Evolutionary conservation across 2,888 invertebrate species (phyloP), one percentile per base, ranked within the genome.

Genomic region (Seira musarum): DNA sequence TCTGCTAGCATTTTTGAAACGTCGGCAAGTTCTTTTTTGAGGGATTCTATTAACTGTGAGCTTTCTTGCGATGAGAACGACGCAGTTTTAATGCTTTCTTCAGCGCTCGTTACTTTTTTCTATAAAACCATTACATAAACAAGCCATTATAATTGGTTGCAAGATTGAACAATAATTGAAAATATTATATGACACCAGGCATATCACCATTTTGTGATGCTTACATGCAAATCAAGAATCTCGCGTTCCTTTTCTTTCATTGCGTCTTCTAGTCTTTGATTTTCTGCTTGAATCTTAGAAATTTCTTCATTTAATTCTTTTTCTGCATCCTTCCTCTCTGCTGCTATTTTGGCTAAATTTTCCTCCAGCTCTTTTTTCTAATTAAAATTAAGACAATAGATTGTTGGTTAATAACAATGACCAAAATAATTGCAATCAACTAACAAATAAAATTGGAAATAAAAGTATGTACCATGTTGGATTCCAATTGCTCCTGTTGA

Each of bases 351-450:
- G 1, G 17, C 1, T 82, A 74, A 53, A 64, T 72, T 65, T 21
- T 84, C 82, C 46, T 80, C 76, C 2, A 77, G 57, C 22, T 78
- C 71, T 35, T 74, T 73, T 68, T 85, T 78, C 79, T 79, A 57
- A 57, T n/a, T 57, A n/a, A 15, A 57, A n/a, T n/a, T n/a, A n/a
- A n/a, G n/a, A n/a, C n/a, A n/a, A n/a, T n/a, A n/a, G n/a, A n/a
- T n/a, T n/a, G n/a, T n/a, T n/a, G n/a, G n/a, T n/a, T n/a, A n/a
- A n/a, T n/a, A n/a, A n/a, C n/a, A n/a, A n/a, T n/a, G n/a, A n/a
- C n/a, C n/a, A n/a, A n/a, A n/a, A n/a, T n/a, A n/a, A n/a, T n/a
- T n/a, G n/a, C n/a, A n/a, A n/a, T n/a, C n/a, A n/a, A n/a, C n/a
- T n/a, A n/a, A n/a, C n/a, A n/a, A n/a, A n/a, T n/a, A n/a, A n/a